Evolutionary conservation across 2,113 vertebrate species (phyloP).

Genomic region (Myotis yumanensis): DNA sequence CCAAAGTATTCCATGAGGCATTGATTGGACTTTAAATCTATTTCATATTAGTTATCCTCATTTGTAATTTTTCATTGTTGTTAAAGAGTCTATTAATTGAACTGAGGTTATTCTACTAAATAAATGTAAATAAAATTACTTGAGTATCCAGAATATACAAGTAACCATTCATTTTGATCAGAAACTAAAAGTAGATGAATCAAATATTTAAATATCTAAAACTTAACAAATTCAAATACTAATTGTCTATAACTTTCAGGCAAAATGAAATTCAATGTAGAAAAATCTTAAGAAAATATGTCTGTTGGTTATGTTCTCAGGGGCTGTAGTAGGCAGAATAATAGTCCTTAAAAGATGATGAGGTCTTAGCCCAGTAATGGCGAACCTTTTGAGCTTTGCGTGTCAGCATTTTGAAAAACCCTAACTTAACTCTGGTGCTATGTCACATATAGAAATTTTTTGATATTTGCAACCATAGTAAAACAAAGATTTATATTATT

Average conservation of each 20-base stretch:
- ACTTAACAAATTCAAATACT: not conserved
- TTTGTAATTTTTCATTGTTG: slow-evolving; percentile 41
- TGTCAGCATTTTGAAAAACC: no score
- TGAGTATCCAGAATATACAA: not conserved
- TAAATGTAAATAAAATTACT: slow-evolving; percentile 47
- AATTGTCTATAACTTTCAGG: not conserved
- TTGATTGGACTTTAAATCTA: slow-evolving; percentile 51
- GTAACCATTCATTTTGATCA: not conserved
- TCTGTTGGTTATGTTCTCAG: not conserved
- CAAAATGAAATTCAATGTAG: not conserved
- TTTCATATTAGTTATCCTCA: slow-evolving; percentile 40
- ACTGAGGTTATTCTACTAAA: slow-evolving; percentile 25
- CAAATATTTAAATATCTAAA: not conserved
- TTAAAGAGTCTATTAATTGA: slow-evolving; percentile 16
- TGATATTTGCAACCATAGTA: no score
- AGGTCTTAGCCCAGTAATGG: not conserved
- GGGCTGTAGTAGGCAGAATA: not conserved
- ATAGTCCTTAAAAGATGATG: not conserved
- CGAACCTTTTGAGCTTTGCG: no score
- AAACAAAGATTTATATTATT: no score
- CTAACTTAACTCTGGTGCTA: no score
- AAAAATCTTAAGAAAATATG: not conserved
- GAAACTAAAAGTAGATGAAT: not conserved
- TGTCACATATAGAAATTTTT: no score
- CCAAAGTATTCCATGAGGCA: slow-evolving; percentile 32